These are phyloP conservation scores for Epinotia nisella DNA, from an alignment of 2,888 invertebrate species.

Conservation along the genomic window DNA sequence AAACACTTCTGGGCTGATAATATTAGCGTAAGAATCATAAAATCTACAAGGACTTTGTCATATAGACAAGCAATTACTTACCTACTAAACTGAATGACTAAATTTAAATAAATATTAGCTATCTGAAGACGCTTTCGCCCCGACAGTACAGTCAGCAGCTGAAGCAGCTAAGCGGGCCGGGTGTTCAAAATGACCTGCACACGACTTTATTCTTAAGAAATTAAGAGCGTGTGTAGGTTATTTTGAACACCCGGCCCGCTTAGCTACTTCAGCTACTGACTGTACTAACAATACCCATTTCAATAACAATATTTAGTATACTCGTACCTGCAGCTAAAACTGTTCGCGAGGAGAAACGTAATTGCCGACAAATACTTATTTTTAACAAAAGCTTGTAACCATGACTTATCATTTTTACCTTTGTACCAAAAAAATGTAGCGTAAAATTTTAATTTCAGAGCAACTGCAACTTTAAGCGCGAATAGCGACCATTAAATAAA, in stretches of 20 bases:
- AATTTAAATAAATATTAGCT: not conserved
- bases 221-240: too few species aligned
- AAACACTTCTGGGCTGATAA: too few species aligned
- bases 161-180: too few species aligned
- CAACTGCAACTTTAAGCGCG: constrained; percentile 21
- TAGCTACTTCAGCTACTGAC: not conserved
- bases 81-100: not conserved
- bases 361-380: constrained; percentile 10
- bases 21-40: too few species aligned
- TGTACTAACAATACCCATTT: not conserved
- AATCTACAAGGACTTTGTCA: too few species aligned
- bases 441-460: constrained; percentile 28
- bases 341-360: constrained; percentile 6
- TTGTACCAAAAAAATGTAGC: constrained; percentile 16
- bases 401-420: constrained; percentile 17
- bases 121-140: too few species aligned
- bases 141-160: too few species aligned
- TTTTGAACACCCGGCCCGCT: too few species aligned
- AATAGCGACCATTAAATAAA: constrained; percentile 34
- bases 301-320: not conserved
- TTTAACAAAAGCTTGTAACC: not conserved
- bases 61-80: not conserved
- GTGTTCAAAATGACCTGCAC: too few species aligned
- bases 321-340: not conserved
- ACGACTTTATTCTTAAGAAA: too few species aligned